Percentiles rank a stretch among this genome's conserved stretches.
These are phyloP conservation scores for Limosa lapponica DNA, from an alignment of 2,797 vertebrate genomes.

Conservation along the genomic window DNA sequence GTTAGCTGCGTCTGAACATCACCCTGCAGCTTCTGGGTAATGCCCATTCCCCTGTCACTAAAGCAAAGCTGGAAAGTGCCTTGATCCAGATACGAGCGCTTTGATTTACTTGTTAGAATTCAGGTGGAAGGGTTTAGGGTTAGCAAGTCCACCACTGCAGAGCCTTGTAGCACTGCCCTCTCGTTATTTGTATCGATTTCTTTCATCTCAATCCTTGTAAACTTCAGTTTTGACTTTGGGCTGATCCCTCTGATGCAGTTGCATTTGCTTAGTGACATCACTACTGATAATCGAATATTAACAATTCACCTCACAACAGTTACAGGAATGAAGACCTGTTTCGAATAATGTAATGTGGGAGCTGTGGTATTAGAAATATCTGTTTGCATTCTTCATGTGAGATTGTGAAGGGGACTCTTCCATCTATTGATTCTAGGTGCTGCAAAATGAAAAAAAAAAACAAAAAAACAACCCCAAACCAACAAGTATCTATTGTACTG, in stretches of 20 bases:
- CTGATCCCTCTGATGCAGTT: not conserved
- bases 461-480: not conserved
- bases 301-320: not conserved
- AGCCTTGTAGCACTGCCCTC: not conserved
- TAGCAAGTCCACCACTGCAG: slow-evolving; percentile 38
- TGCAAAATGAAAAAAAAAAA: not conserved
- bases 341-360: not conserved
- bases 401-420: not conserved
- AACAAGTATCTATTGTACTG: not conserved
- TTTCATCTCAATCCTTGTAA: not conserved
- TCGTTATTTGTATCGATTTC: not conserved
- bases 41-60: slow-evolving; percentile 34
- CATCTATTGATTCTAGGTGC: not conserved
- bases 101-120: slow-evolving; percentile 24
- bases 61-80: slow-evolving; percentile 20
- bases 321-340: not conserved
- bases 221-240: not conserved
- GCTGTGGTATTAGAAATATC: not conserved
- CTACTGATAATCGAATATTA: not conserved
- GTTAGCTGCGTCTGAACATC: not conserved
- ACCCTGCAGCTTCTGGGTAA: slow-evolving; percentile 41
- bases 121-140: slow-evolving; percentile 54
- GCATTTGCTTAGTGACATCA: slow-evolving; percentile 15
- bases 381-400: not conserved
- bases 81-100: not conserved